phyloP scores from a whole-genome alignment of 2,797 vertebrate genomes.

The Agapornis canus region DNA sequence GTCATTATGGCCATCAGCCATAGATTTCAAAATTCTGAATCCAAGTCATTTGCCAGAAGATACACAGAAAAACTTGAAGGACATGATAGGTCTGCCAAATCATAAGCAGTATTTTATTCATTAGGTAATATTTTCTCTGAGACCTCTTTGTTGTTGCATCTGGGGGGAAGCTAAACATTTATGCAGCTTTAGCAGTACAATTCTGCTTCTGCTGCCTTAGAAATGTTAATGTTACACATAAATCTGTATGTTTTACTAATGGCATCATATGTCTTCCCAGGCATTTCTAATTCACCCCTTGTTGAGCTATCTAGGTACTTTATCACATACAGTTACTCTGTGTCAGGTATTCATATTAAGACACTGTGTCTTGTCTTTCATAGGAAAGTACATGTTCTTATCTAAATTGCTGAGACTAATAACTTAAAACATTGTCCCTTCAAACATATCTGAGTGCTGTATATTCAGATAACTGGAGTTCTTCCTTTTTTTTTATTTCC shows the following conservation, averaged over 20 bases:
- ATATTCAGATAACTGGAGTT: background rate
- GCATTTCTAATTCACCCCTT: background rate
- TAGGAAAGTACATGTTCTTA: slow-evolving; percentile 8
- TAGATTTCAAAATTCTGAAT: background rate
- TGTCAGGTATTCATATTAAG: slow-evolving; percentile 22
- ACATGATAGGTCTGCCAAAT: background rate
- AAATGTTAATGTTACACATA: background rate
- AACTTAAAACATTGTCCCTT: slow-evolving; percentile 40
- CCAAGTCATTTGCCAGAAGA: background rate
- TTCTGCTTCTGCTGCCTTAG: background rate
- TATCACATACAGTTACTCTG: background rate
- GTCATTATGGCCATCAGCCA: background rate
- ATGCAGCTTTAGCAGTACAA: background rate
- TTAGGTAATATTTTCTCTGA: background rate
- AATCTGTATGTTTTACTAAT: slow-evolving; percentile 48
- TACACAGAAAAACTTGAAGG: background rate
- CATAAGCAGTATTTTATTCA: background rate
- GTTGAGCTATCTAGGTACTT: slow-evolving; percentile 22
- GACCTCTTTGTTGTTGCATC: background rate
- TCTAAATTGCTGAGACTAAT: slow-evolving; percentile 46
- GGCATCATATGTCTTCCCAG: slow-evolving; percentile 12
- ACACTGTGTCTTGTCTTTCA: background rate
- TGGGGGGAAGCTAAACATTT: background rate
- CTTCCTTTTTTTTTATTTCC: background rate
- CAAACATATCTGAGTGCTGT: background rate